Base-by-base conservation (phyloP, 2,113 vertebrate species). In the Tor tambroides region DNA sequence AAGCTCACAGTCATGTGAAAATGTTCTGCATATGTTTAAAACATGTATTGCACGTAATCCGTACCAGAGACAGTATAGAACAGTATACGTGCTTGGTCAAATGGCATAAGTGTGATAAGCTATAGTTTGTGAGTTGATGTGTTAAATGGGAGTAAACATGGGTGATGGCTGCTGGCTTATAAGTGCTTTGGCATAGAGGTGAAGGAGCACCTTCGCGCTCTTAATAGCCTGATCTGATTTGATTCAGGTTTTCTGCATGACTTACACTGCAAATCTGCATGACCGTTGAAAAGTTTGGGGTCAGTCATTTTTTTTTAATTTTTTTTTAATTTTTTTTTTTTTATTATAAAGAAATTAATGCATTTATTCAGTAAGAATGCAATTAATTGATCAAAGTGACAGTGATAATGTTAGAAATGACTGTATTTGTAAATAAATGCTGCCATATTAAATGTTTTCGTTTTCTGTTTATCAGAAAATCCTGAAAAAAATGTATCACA, bases 1-100 rank as follows among this genome's bases (percentile, higher is more conserved):
- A 83, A 59, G 67, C 71, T 65, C 32, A 49, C 38, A 87, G 41
- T 74, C 79, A 84, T 89, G 56, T 23, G 63, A 61, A 67, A 49
- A 49, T 46, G 9, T 30, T 67, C 26, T 26, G 78, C 32, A 26
- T 38, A 80, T 80, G 78, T 26, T 80, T 23, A 59, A 80, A 80
- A 26, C 32, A 59, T 80, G 10, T 38, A 59, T 59, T 35, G 51
- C 46, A 30, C 17, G 1, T 78, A 78, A 56, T 35, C 6, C 5
- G 11, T 5, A n/a, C 21, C 28, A 35, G 21, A 80, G 30, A 35
- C 51, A 15, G 30, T n/a, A 61, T 59, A 35, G 32, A 80, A 74
- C n/a, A 19, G 30, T 35, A 49, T 28, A 32, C 77, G 56, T 81
- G 23, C 43, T 30, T 38, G 32, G 5, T 83, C 41, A 28, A 63